Base-by-base conservation (phyloP, 2,888 invertebrate species). In the Tyria jacobaeae region DNA sequence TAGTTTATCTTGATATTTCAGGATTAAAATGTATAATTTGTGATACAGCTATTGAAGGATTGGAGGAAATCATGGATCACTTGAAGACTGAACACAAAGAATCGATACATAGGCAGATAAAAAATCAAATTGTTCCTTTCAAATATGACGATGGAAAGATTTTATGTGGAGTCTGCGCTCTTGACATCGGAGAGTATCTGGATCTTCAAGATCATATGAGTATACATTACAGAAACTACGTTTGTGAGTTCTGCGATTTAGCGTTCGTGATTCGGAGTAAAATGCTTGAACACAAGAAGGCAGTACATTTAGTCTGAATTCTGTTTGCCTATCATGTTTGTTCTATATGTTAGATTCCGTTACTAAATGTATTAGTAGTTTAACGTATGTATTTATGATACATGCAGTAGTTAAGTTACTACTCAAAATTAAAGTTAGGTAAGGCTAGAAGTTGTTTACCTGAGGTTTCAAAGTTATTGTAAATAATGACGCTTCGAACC, bases 141-240 rank as follows among this genome's bases (percentile, higher is more conserved):
- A 83, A 83, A 41, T 82, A 80, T 56, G 77, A 75, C 12, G 73
- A 73, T 0, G 64, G 68, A 0, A 71, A 71, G n/a, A 57, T 83
- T 1, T 44, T 75, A 5, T 88, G 88, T 57, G 81, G 79, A 0
- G 79, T 83, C 0, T 88, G 88, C 48, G 68, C 65, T 0, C 27
- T 60, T 0, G 73, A 75, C 1, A 76, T 83, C 5, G 68, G 79
- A 0, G 75, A 76, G 3, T 88, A 87, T 52, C 78, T 76, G 25
- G 79, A 82, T 2, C 70, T 92, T 0, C 83, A 88, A 12, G 87
- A 87, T 15, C 92, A 92, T 39, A 90, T 91, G 90, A 85, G 85
- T 2, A 77, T 80, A 2, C 92, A 93, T 62, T 90, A 87, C 48
- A 79, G 82, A 66, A 92, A 92, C 65, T 90, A 87, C 55, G 76